Evolutionary conservation across 2,113 vertebrate species (phyloP).

Genomic region (Fukomys damarensis): DNA sequence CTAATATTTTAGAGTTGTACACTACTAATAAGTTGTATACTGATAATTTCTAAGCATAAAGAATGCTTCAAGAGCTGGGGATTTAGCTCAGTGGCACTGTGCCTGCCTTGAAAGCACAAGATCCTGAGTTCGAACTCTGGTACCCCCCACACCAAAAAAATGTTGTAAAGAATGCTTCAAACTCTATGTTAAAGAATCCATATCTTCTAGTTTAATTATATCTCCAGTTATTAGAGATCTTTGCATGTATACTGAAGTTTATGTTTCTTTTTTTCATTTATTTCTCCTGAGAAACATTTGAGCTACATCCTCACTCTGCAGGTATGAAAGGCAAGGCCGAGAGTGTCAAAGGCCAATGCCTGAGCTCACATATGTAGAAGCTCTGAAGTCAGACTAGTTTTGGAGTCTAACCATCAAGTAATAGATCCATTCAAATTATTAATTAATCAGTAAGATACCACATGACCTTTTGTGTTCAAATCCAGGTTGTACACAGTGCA

Average conservation of each 20-base stretch:
- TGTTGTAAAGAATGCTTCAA: not conserved
- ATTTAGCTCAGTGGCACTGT: no score
- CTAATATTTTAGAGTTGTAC: not conserved
- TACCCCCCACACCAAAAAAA: no score
- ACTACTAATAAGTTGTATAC: no score
- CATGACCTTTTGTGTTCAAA: not conserved
- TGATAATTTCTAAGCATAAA: not conserved
- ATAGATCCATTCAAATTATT: not conserved
- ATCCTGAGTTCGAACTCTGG: no score
- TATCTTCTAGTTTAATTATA: not conserved
- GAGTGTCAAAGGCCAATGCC: not conserved
- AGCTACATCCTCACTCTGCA: not conserved
- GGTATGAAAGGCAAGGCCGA: not conserved
- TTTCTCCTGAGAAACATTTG: not conserved
- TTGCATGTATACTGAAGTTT: not conserved
- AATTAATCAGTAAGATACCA: not conserved
- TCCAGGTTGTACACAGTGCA: no score
- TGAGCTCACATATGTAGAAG: accelerated
- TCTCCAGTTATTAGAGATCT: not conserved
- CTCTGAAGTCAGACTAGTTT: not conserved
- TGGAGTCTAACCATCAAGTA: no score
- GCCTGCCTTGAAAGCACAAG: no score
- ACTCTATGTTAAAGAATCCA: not conserved
- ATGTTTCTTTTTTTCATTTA: not conserved
- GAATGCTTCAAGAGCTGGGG: not conserved